These are phyloP conservation scores for Onychorhynchus coronatus DNA, from an alignment of 2,113 vertebrate genomes.

Conservation along the genomic window DNA sequence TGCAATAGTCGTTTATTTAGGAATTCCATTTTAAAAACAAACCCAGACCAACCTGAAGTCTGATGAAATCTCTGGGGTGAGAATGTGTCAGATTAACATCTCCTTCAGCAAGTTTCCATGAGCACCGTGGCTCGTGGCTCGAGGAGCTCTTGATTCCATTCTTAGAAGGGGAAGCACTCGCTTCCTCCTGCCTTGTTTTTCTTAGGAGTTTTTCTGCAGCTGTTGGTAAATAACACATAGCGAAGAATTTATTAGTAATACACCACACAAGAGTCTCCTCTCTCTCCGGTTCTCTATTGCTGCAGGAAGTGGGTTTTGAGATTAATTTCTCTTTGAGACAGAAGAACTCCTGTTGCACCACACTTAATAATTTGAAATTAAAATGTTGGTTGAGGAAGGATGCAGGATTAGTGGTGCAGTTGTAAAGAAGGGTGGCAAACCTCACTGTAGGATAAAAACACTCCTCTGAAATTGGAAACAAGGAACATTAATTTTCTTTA, in stretches of 20 bases:
- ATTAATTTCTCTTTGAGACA: not conserved
- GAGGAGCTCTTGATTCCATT: not conserved
- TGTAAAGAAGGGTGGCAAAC: not conserved
- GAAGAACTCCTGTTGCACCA: not conserved
- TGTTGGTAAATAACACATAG: not conserved
- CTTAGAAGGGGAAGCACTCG: not conserved
- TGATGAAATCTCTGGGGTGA: not conserved
- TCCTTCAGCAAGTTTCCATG: not conserved
- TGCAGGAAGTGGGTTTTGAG: not conserved
- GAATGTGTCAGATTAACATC: not conserved
- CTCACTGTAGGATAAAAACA: not conserved
- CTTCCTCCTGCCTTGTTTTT: not conserved
- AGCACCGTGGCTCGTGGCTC: rapidly evolving
- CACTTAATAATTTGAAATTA: not conserved
- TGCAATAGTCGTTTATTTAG: rapidly evolving
- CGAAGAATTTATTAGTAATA: not conserved
- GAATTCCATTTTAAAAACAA: not conserved
- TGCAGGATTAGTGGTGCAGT: not conserved
- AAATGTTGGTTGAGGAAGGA: not conserved
- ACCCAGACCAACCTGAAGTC: not conserved
- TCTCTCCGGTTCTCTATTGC: not conserved
- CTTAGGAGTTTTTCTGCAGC: not conserved
- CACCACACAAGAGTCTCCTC: not conserved
- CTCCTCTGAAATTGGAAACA: not conserved
- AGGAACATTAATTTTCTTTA: not conserved